Evolutionary conservation across 2,113 vertebrate species (phyloP), one percentile per base, ranked within the genome.

Genomic region (Zeus faber): DNA sequence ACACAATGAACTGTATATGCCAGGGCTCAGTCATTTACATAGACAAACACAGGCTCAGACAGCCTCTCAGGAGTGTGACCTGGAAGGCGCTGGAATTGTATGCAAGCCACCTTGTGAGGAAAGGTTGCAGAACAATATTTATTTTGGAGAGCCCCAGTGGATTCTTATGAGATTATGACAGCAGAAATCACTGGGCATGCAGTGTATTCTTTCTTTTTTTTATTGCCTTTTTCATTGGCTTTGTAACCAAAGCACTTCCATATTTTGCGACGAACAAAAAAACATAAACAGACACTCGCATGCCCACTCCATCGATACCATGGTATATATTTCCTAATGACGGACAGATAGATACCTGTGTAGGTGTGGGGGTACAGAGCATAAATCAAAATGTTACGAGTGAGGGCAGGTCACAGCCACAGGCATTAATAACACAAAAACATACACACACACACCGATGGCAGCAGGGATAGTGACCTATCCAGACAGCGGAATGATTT

Each of bases 331-430:
- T 14, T 37, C 4, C 6, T n/a, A 37, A 14, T n/a, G 11, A 3
- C 33, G 13, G 33, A 14, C 33, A 9, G 13, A 5, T n/a, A 37
- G 11, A 37, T 14, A 6, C 33, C 33, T 37, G 51, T n/a, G 13
- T 21, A 6, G 21, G 21, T 6, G 21, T 2, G 9, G 58, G 67
- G 49, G 33, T 40, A 54, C 39, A 75, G 72, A 61, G 72, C 74
- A 87, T 87, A 84, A 84, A 85, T 87, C 81, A 85, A 21, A 27
- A 55, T 79, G 81, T 83, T 77, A 80, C 74, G 72, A 70, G 83
- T 70, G 76, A 67, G 67, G 69, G 81, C 76, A 84, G 81, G 81
- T 81, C 83, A 81, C 56, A 78, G 65, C 72, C 68, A 63, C 65
- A 74, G 56, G 75, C 81, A 84, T 85, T 81, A 85, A 87, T 87